These are phyloP conservation scores for Tanytarsus gracilentus DNA, from an alignment of 2,888 invertebrate genomes.

Conservation along the genomic window DNA sequence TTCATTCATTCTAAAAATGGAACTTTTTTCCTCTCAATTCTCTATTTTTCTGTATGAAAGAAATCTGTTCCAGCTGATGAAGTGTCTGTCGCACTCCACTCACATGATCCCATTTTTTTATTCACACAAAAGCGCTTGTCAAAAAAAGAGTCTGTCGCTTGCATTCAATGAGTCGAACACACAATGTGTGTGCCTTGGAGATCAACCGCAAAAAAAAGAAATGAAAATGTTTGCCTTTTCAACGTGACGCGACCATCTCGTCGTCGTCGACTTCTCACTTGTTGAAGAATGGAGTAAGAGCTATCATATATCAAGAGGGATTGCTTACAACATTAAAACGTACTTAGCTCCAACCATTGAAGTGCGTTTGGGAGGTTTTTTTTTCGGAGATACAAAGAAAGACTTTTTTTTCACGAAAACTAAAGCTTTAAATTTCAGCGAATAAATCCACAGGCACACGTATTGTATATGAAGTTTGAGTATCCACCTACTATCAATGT, in stretches of 20 bases:
- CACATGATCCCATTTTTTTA: conserved; percentile 11
- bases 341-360: not conserved
- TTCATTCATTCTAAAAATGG: conserved; percentile 13
- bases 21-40: not conserved
- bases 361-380: too few species aligned
- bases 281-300: conserved; percentile 8
- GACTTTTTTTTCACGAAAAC: too few species aligned
- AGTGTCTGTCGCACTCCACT: not conserved
- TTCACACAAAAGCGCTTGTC: not conserved
- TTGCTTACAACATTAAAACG: not conserved
- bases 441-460: conserved; percentile 5
- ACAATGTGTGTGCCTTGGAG: too few species aligned
- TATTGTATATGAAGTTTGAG: not conserved
- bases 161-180: too few species aligned
- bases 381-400: too few species aligned
- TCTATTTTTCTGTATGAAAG: too few species aligned
- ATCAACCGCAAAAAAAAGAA: too few species aligned
- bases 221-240: too few species aligned
- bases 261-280: not conserved
- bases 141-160: not conserved
- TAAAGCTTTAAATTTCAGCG: conserved; percentile 7
- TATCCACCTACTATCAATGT: conserved; percentile 17
- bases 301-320: conserved; percentile 18
- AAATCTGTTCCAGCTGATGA: not conserved
- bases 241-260: not conserved